Base-by-base conservation (phyloP, 2,888 invertebrate species). In the Peribatodes rhomboidaria region DNA sequence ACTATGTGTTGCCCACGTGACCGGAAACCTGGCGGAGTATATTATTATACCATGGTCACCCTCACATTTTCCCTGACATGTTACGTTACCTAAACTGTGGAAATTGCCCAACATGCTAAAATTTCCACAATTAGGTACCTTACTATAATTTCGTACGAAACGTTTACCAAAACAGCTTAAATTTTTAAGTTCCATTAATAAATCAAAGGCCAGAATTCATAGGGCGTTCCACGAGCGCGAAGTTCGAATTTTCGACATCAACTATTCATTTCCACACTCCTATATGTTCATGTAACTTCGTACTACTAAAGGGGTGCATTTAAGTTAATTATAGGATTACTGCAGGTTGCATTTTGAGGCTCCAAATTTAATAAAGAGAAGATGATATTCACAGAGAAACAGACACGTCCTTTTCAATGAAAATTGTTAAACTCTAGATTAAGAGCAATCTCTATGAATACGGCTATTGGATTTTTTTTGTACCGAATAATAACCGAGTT, bases 261-360 rank as follows among this genome's bases (percentile, higher is more conserved):
- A 88, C 88, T 88, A 88, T 92, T 89, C 89, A 92, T 92, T 91
- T 85, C 91, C 86, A 81, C 82, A 83, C 80, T 80, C 80, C 81
- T 82, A 67, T 81, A 76, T 84, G 85, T 85, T 85, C 88, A 88
- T 85, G 89, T 89, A 84, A 83, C 75, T 79, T 71, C 59, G 71
- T 6, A 2, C 64, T 73, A 70, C 73, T 79, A 72, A 72, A 72
- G 83, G 81, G 81, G 81, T 92, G 88, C 88, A 89, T 87, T 92
- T 91, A 91, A 91, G 84, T 89, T 92, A 93, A 93, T 92, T 92
- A 91, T 89, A 88, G 92, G 89, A 88, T 89, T 88, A 89, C 81
- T 82, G 72, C 75, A 83, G 83, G 84, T 81, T 89, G 92, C 86
- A 89, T 92, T 92, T 90, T 87, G 89, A 90, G 88, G 44, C n/a